A percentile compares a stretch with the other conserved stretches of the same genome.
Evolutionary conservation across 2,797 vertebrate genomes (phyloP).

Genomic region (Sebastes dallii): DNA sequence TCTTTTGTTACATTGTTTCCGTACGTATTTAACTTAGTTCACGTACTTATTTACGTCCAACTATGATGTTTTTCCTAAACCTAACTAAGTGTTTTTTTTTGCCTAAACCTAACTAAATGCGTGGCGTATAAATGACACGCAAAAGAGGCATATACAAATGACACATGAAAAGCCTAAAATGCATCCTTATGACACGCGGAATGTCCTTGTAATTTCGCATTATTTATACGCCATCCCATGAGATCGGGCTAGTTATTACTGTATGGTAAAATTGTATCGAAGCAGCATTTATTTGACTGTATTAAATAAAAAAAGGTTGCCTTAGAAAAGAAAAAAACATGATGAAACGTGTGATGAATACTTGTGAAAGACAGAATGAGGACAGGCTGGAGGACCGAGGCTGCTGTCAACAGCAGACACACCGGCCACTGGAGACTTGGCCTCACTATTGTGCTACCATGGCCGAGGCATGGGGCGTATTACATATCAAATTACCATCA

Average conservation of each 20-base stretch:
- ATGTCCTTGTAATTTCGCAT: no score
- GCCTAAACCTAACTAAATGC: no score
- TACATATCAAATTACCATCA: constrained; percentile 70
- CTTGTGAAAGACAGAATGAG: constrained; percentile 67
- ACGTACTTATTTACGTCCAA: no score
- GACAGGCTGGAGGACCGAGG: constrained; percentile 42
- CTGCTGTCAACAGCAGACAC: constrained; percentile 64
- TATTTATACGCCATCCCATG: no score
- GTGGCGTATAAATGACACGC: no score
- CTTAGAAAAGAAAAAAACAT: constrained; percentile 12
- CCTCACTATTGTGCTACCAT: constrained; percentile 29
- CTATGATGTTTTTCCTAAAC: no score
- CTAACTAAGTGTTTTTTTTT: no score
- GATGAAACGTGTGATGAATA: constrained; percentile 33
- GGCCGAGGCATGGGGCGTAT: constrained; percentile 39
- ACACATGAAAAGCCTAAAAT: no score
- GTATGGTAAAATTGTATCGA: background rate
- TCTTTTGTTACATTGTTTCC: no score
- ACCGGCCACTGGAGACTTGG: constrained; percentile 48
- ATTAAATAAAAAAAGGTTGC: background rate
- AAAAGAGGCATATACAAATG: no score
- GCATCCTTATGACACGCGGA: no score
- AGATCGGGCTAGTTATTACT: background rate
- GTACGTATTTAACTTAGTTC: no score
- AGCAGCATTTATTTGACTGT: background rate